Evolutionary conservation across 2,797 vertebrate species (phyloP).

Genomic region (Decapterus maruadsi): DNA sequence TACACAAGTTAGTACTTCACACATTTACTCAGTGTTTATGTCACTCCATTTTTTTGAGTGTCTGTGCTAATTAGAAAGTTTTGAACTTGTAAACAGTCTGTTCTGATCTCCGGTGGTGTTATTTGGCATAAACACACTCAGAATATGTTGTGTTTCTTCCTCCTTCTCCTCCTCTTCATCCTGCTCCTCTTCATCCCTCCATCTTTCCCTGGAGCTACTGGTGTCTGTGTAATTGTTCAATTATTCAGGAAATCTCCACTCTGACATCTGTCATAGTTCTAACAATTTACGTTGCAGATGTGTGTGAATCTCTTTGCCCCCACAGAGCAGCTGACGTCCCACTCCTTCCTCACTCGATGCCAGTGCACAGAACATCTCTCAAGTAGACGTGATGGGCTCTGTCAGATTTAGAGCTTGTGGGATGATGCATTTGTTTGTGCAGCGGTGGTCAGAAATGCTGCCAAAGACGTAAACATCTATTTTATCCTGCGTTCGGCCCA

Average conservation of each 20-base stretch:
- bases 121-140: conserved; percentile 70
- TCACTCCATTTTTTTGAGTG: background rate
- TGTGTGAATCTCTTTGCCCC: conserved; percentile 13
- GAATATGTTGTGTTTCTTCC: conserved; percentile 53
- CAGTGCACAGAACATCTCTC: conserved; percentile 11
- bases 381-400: conserved; percentile 31
- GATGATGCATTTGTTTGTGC: conserved; percentile 11
- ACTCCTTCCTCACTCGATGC: conserved; percentile 1
- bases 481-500: conserved; percentile 18
- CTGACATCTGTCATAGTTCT: conserved; percentile 76
- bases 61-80: conserved; percentile 59
- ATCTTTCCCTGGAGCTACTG: conserved; percentile 53
- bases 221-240: conserved; percentile 71
- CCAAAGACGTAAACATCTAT: conserved; percentile 28
- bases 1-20: background rate
- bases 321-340: conserved; percentile 20
- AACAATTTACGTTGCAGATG: conserved; percentile 57
- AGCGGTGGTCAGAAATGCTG: conserved; percentile 1
- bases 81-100: conserved; percentile 55
- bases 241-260: conserved; percentile 73
- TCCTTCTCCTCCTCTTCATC: conserved; percentile 39
- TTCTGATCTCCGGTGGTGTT: conserved; percentile 56
- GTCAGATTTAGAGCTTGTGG: conserved; percentile 35
- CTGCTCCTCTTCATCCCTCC: conserved; percentile 36
- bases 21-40: conserved; percentile 6